A percentile compares a stretch with the other conserved stretches of the same genome.
Evolutionary conservation across 2,113 vertebrate species (phyloP).

Genomic region (Mungos mungo): DNA sequence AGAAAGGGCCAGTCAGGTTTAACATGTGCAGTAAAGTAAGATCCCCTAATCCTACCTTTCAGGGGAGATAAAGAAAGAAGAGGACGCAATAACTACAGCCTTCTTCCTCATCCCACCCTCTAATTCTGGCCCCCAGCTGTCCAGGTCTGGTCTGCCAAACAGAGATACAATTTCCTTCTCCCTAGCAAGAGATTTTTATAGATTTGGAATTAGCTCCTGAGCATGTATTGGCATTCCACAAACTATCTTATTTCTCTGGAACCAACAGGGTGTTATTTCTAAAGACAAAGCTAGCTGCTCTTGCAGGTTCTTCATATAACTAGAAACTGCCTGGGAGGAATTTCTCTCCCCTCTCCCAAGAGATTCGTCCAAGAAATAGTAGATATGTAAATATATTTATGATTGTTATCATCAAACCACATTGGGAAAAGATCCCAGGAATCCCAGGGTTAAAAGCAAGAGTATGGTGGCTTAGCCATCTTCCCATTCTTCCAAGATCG

Average conservation of each 20-base stretch:
- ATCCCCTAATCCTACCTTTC: background rate
- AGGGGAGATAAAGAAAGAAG: background rate
- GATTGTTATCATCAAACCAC: background rate
- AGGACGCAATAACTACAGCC: background rate
- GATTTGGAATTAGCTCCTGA: background rate
- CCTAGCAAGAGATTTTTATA: background rate
- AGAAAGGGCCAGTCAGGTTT: background rate
- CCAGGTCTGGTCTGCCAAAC: background rate
- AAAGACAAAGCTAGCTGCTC: background rate
- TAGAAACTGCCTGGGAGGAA: background rate
- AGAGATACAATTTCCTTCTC: background rate
- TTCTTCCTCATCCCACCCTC: background rate
- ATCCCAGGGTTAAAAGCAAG: background rate
- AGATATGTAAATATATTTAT: background rate
- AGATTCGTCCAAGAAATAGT: background rate
- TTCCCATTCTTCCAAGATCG: background rate
- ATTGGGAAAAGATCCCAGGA: background rate
- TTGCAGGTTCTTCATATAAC: background rate
- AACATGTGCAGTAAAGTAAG: background rate
- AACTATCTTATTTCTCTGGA: background rate
- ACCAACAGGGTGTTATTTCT: background rate
- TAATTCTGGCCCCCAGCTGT: background rate
- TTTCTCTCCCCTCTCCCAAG: background rate
- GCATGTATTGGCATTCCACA: background rate
- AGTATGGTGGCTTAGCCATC: accelerated